Conservation (phyloP, 2,888 invertebrate genomes). For the Ochlodes sylvanus region DNA sequence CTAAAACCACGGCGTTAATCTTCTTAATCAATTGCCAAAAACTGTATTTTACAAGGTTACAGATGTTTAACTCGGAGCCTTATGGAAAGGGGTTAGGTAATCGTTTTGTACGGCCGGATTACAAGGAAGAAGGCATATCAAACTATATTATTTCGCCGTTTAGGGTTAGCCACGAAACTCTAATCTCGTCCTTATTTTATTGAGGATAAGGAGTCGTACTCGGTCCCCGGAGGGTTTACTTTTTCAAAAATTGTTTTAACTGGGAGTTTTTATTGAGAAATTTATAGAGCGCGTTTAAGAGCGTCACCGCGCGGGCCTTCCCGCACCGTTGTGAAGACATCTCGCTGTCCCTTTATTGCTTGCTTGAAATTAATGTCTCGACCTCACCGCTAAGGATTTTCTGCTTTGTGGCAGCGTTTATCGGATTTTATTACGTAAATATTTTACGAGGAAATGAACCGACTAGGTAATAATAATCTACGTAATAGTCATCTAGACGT, state of each 20-base stretch:
- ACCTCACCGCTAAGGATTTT: slow-evolving; percentile 72
- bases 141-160: slow-evolving; percentile 80
- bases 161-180: slow-evolving; percentile 69
- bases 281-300: slow-evolving; percentile 77
- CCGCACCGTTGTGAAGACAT: slow-evolving; percentile 66
- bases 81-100: slow-evolving; percentile 58
- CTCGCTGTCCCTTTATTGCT: slow-evolving; percentile 81
- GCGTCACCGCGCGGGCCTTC: slow-evolving; percentile 59
- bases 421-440: slow-evolving; percentile 75
- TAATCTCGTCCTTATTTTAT: slow-evolving; percentile 56
- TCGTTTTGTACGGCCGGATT: slow-evolving; percentile 55
- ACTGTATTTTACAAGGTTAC: slow-evolving; percentile 25
- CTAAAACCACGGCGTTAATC: slow-evolving; percentile 78
- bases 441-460: slow-evolving; percentile 65
- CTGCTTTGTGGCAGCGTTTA: slow-evolving; percentile 77
- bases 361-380: slow-evolving; percentile 82
- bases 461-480: slow-evolving; percentile 35
- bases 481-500: slow-evolving; percentile 17
- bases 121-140: slow-evolving; percentile 70
- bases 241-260: slow-evolving; percentile 53
- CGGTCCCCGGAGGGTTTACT: slow-evolving; percentile 62
- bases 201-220: slow-evolving; percentile 55
- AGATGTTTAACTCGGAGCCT: slow-evolving; percentile 53
- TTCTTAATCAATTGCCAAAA: slow-evolving; percentile 80
- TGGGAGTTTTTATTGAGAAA: slow-evolving; percentile 74